phyloP scores from a whole-genome alignment of 1,140 invertebrate species.

The Grapholita molesta region DNA sequence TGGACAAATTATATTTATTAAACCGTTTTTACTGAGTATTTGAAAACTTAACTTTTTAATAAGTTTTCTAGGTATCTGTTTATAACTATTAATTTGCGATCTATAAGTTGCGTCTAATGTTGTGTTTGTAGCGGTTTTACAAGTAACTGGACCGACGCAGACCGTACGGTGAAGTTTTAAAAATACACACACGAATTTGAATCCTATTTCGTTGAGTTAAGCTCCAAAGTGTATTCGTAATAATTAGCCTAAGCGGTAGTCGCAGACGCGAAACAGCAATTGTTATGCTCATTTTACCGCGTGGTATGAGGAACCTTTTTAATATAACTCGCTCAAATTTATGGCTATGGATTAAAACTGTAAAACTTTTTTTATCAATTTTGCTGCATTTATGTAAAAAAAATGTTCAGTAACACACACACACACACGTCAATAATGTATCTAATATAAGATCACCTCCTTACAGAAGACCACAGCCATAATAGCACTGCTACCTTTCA shows the following conservation, averaged over 20 bases:
- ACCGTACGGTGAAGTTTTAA: constrained; percentile 18
- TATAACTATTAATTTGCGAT: constrained; percentile 16
- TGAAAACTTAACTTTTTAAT: not conserved
- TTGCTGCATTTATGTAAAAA: no score
- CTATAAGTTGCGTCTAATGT: constrained; percentile 42
- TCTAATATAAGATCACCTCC: no score
- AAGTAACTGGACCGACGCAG: constrained; percentile 69
- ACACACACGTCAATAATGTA: no score
- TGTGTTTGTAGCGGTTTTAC: constrained; percentile 72
- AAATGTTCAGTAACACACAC: no score
- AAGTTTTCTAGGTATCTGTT: not conserved
- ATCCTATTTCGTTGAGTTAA: not conserved
- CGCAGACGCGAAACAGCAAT: not conserved
- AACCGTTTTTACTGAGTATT: not conserved
- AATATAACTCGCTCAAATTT: not conserved
- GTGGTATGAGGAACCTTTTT: not conserved
- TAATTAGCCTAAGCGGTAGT: not conserved
- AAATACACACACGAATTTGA: not conserved
- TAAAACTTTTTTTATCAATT: no score
- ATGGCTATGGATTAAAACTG: not conserved
- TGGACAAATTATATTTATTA: not conserved
- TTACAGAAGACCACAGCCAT: no score
- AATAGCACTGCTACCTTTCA: no score
- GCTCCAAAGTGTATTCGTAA: not conserved
- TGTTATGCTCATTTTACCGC: not conserved